A percentile compares a stretch with the other conserved stretches of the same genome.
Evolutionary conservation across 2,888 invertebrate genomes (phyloP).

Genomic region (Latheticus oryzae): DNA sequence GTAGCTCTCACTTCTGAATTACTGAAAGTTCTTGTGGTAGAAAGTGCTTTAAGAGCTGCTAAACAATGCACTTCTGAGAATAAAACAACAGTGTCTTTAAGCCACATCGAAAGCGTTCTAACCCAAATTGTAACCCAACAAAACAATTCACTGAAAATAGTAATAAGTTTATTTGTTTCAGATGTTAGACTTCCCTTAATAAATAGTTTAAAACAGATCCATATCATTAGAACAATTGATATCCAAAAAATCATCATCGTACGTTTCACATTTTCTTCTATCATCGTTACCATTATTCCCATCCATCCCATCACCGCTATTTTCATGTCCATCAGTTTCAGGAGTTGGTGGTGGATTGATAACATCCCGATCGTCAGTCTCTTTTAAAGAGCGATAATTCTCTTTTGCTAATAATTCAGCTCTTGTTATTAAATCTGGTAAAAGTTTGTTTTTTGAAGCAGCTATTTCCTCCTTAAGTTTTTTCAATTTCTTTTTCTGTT

Average conservation of each 20-base stretch:
- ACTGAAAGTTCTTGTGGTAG: slow-evolving; percentile 69
- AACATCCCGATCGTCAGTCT: slow-evolving; percentile 68
- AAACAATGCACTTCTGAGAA: slow-evolving; percentile 67
- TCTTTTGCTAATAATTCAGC: slow-evolving; percentile 66
- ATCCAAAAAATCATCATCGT: slow-evolving; percentile 81
- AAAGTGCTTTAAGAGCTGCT: slow-evolving; percentile 69
- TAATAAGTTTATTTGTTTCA: slow-evolving; percentile 55
- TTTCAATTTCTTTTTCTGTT: slow-evolving; percentile 73
- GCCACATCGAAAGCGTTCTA: slow-evolving; percentile 70
- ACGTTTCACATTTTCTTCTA: slow-evolving; percentile 61
- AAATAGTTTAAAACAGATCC: slow-evolving; percentile 67
- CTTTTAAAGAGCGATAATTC: slow-evolving; percentile 59
- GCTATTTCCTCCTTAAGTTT: slow-evolving; percentile 70
- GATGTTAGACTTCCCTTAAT: slow-evolving; percentile 67
- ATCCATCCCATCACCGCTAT: slow-evolving; percentile 71
- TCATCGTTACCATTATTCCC: slow-evolving; percentile 38
- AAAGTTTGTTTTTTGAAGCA: slow-evolving; percentile 63
- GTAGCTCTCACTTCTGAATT: slow-evolving; percentile 69
- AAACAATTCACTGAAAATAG: slow-evolving; percentile 10
- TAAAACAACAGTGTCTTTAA: slow-evolving; percentile 66
- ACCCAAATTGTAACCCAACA: slow-evolving; percentile 57
- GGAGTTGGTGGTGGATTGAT: slow-evolving; percentile 87
- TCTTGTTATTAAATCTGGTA: slow-evolving; percentile 73
- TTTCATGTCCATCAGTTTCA: slow-evolving; percentile 76
- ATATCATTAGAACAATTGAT: slow-evolving; percentile 78